These are phyloP conservation scores for Scelioninae gen. 1 DNA, from an alignment of 2,888 invertebrate genomes.

Conservation along the genomic window DNA sequence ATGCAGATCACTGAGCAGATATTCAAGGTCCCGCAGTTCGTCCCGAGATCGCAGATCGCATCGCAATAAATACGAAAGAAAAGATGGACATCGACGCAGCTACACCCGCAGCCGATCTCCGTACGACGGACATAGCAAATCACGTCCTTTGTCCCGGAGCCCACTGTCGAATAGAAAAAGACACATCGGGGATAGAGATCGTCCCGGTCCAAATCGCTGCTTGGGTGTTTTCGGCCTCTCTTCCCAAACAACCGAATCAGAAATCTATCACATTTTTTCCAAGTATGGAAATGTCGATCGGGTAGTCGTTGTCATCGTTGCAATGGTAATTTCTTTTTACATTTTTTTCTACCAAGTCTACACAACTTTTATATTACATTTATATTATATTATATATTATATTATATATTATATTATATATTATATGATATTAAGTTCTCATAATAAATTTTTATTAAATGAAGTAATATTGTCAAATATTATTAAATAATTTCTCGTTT, in stretches of 20 bases:
- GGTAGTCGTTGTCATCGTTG: constrained; percentile 97
- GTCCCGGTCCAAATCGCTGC: constrained; percentile 94
- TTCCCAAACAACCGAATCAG: constrained; percentile 95
- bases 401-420: constrained; percentile 2
- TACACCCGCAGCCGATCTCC: too few relatives aligned
- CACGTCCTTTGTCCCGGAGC: too few relatives aligned
- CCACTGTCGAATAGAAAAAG: constrained; percentile 93
- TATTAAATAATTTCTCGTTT: too few relatives aligned
- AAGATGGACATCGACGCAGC: too few relatives aligned
- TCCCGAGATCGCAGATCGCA: too few relatives aligned
- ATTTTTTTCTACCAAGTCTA: too few relatives aligned
- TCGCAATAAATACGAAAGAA: too few relatives aligned
- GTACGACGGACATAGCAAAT: too few relatives aligned
- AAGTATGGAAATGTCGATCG: constrained; percentile 96
- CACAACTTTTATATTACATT: background rate
- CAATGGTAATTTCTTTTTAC: constrained; percentile 91
- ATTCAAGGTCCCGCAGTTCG: too few relatives aligned
- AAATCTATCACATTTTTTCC: constrained; percentile 95
- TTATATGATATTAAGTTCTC: background rate
- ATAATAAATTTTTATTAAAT: background rate
- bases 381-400: background rate
- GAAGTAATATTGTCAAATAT: too few relatives aligned
- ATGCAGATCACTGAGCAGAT: too few relatives aligned
- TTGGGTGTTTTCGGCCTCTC: constrained; percentile 98
- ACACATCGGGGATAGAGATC: constrained; percentile 92